Conservation (phyloP, 1,140 invertebrate genomes). For the Musca domestica region DNA sequence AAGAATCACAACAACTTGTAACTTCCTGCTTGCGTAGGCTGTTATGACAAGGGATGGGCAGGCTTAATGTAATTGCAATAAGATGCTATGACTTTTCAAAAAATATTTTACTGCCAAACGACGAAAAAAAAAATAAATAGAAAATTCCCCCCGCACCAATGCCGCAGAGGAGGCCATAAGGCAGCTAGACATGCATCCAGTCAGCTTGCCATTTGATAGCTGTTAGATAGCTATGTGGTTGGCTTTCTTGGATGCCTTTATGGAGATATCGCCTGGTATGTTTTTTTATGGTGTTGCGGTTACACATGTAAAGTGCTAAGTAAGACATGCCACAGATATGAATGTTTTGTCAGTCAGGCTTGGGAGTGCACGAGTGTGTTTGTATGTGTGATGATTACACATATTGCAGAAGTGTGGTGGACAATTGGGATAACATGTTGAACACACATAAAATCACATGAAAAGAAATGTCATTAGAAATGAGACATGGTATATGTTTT, state of each 20-base stretch:
- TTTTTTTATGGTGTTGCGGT: neutral
- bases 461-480: slow-evolving; percentile 13
- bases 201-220: too few species aligned
- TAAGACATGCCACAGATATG: slow-evolving; percentile 14
- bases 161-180: too few species aligned
- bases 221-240: too few species aligned
- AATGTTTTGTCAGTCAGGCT: too few species aligned
- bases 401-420: neutral
- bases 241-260: too few species aligned
- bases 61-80: slow-evolving; percentile 22
- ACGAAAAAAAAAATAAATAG: neutral
- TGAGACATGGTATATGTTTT: neutral
- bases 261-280: neutral
- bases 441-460: too few species aligned
- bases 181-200: too few species aligned
- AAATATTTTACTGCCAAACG: neutral
- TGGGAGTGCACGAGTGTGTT: too few species aligned
- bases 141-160: neutral
- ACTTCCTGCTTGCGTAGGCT: slow-evolving; percentile 19
- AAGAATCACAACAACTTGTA: slow-evolving; percentile 13
- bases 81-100: neutral
- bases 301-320: slow-evolving; percentile 19
- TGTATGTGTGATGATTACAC: too few species aligned
- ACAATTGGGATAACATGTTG: slow-evolving; percentile 3
- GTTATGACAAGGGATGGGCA: slow-evolving; percentile 22